Conservation (phyloP, 2,888 invertebrate genomes). For the Troides oblongomaculatus region DNA sequence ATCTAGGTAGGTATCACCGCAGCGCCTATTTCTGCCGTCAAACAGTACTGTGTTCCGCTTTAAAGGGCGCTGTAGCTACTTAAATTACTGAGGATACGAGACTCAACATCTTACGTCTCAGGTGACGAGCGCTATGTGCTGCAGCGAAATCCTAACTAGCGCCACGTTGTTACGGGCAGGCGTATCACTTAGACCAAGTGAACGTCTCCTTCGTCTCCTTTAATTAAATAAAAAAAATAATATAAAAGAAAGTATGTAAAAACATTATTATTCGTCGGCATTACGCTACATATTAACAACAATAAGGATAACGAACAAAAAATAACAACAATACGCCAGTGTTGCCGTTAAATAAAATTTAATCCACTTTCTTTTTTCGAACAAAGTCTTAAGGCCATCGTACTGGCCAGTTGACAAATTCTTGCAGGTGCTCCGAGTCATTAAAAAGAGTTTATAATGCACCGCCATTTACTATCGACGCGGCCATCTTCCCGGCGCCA, state of each 20-base stretch:
- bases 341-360: slow-evolving; percentile 21
- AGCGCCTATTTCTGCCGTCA: too few relatives aligned
- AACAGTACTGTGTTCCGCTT: too few relatives aligned
- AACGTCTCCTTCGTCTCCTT: too few relatives aligned
- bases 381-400: slow-evolving; percentile 32
- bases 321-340: slow-evolving; percentile 10
- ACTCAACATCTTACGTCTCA: too few relatives aligned
- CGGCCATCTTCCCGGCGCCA: slow-evolving; percentile 57
- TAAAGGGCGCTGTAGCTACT: too few relatives aligned
- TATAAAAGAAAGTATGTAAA: background rate
- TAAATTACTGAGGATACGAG: too few relatives aligned
- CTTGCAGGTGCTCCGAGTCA: slow-evolving; percentile 61
- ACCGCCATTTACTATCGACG: slow-evolving; percentile 54
- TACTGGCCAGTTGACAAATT: slow-evolving; percentile 38
- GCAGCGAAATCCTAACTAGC: too few relatives aligned
- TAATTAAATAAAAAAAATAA: background rate
- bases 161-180: too few relatives aligned
- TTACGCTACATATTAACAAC: slow-evolving; percentile 8
- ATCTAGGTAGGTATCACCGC: too few relatives aligned
- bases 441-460: slow-evolving; percentile 63
- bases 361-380: slow-evolving; percentile 36
- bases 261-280: slow-evolving; percentile 5
- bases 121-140: too few relatives aligned
- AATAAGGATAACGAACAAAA: slow-evolving; percentile 2
- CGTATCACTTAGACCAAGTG: too few relatives aligned